phyloP scores from a whole-genome alignment of 1,140 invertebrate species.

The Diachasma alloeum region DNA sequence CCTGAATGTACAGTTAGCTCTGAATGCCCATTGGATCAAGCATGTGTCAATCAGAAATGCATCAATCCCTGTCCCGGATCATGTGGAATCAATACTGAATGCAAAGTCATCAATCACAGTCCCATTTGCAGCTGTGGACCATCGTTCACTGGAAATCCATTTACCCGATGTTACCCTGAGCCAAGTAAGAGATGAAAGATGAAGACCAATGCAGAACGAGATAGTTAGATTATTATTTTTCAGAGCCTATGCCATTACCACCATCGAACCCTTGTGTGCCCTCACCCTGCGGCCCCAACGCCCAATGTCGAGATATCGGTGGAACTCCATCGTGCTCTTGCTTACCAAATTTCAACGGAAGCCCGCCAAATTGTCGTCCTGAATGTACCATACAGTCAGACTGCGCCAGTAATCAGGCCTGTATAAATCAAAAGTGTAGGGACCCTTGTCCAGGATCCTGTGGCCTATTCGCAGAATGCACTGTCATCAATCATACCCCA shows the following conservation, averaged over 20 bases:
- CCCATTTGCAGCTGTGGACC: slow-evolving; percentile 73
- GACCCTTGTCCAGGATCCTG: slow-evolving; percentile 65
- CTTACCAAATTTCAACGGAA: slow-evolving; percentile 66
- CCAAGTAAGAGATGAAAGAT: slow-evolving; percentile 37
- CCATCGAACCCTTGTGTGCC: slow-evolving; percentile 70
- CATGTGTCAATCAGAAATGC: slow-evolving; percentile 76
- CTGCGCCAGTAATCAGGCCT: slow-evolving; percentile 54
- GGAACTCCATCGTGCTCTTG: slow-evolving; percentile 46
- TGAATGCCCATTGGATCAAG: slow-evolving; percentile 71
- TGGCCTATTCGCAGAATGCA: slow-evolving; percentile 63
- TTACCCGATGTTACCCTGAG: slow-evolving; percentile 41
- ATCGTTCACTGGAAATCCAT: slow-evolving; percentile 68
- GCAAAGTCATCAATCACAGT: slow-evolving; percentile 71
- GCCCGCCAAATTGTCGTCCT: slow-evolving; percentile 72
- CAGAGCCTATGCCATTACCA: slow-evolving; percentile 50
- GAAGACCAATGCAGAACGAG: neutral
- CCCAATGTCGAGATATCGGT: slow-evolving; percentile 70
- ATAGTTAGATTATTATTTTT: slow-evolving; percentile 9
- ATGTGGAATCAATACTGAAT: slow-evolving; percentile 71
- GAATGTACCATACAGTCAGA: slow-evolving; percentile 71
- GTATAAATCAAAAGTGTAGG: slow-evolving; percentile 58
- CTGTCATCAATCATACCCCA: slow-evolving; percentile 64
- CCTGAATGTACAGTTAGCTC: slow-evolving; percentile 74
- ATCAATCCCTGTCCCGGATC: slow-evolving; percentile 74
- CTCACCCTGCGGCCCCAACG: slow-evolving; percentile 78